Percentiles rank a stretch among this genome's conserved stretches.
Evolutionary conservation across 2,888 invertebrate genomes (phyloP).

Genomic region (Auanema sp.): DNA sequence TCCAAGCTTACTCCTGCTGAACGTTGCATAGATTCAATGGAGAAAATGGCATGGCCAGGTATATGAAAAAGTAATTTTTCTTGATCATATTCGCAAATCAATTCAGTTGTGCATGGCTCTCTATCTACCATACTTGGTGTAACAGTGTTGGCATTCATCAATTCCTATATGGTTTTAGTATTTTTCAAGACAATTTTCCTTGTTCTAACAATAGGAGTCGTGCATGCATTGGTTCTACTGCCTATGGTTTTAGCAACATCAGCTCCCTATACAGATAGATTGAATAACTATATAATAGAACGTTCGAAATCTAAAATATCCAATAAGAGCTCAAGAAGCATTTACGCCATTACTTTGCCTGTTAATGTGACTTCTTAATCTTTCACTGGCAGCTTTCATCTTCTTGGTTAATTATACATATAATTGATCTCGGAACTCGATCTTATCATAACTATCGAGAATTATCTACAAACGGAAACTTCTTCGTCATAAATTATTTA

Average conservation of each 20-base stretch:
- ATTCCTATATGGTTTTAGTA: constrained; percentile 82
- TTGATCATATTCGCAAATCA: neutral
- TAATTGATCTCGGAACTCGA: too few relatives aligned
- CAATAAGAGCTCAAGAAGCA: constrained; percentile 28
- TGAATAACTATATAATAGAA: constrained; percentile 5
- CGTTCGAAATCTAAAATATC: neutral
- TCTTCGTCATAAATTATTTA: too few relatives aligned
- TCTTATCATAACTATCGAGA: too few relatives aligned
- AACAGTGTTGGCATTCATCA: constrained; percentile 81
- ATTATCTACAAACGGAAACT: too few relatives aligned
- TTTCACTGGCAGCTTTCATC: too few relatives aligned
- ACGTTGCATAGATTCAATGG: constrained; percentile 60
- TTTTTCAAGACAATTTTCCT: constrained; percentile 96
- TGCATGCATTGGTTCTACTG: constrained; percentile 86
- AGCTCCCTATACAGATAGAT: constrained; percentile 53
- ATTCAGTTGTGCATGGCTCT: constrained; percentile 80
- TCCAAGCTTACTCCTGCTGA: constrained; percentile 74
- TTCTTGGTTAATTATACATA: too few relatives aligned
- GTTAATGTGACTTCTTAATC: constrained; percentile 35
- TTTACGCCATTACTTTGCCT: constrained; percentile 47
- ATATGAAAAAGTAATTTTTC: neutral
- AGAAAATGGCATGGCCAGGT: constrained; percentile 63
- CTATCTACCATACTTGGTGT: constrained; percentile 87
- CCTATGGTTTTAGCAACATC: constrained; percentile 69
- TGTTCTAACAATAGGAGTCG: constrained; percentile 73